Evolutionary conservation across 2,888 invertebrate genomes (phyloP), one percentile per base, ranked within the genome.

Genomic region (Trypoxylon attenuatum): DNA sequence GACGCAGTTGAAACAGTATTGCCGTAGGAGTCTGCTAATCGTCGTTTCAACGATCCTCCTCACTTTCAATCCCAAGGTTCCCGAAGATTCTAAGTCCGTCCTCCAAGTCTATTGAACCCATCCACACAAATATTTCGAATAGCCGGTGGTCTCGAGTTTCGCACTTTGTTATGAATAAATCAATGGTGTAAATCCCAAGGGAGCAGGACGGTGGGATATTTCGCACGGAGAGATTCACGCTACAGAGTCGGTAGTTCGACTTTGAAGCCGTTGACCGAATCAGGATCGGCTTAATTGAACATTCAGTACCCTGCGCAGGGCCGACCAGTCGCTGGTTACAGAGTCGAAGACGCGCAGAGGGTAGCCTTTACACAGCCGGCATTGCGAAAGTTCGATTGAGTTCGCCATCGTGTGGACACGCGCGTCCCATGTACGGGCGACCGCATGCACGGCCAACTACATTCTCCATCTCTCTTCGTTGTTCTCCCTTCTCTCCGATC

Each of bases 381-480:
- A 55, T 50, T 45, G 52, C 55, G 55, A 65, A 61, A 60, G 65
- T 52, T 61, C 38, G 57, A 59, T 60, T 49, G 46, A 39, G 52
- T 27, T 18, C 27, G 51, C 47, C 39, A 46, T 27, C 33, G 21
- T 23, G 27, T 47, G 54, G 55, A 53, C 47, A 46, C 43, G 22
- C 33, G 23, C 33, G 39, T 5, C 27, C 29, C 6, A 43, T 43
- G 47, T 42, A 47, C 38, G 47, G 47, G 23, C 39, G 13, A 62
- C 41, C 54, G 54, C 57, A 39, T 23, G 41, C 25, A n/a, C 25
- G n/a, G 53, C 21, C 22, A 63, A 58, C 50, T 62, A n/a, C n/a
- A n/a, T n/a, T n/a, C n/a, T n/a, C n/a, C n/a, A n/a, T n/a, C n/a
- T n/a, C n/a, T n/a, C n/a, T n/a, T n/a, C n/a, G n/a, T n/a, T n/a